Base-by-base conservation (phyloP, 2,113 vertebrate species). In the Puffinus mauretanicus region DNA sequence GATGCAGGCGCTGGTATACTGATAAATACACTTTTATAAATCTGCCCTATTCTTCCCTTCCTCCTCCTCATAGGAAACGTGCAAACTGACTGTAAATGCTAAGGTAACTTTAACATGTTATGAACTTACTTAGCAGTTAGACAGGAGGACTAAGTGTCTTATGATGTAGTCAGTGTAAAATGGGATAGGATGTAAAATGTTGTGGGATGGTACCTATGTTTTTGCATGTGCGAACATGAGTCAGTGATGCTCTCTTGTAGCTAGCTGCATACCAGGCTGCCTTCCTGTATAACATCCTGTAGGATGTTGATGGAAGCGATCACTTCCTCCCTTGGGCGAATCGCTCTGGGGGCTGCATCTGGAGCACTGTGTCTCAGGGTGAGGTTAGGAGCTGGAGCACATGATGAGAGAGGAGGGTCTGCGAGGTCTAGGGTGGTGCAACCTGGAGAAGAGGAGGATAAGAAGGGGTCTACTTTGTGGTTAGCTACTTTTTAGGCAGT, bases 261-360 rank as follows among this genome's bases (percentile, higher is more conserved):
- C 25, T 38, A 60, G 38, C 49, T 1, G 1, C 4, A 0, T 22
- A 17, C n/a, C 40, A 32, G 44, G 17, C 58, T 51, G 57, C 3
- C 7, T 19, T 54, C 65, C 52, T 71, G 11, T 40, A 6, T 34
- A 49, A 30, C 26, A 38, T 38, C 36, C 36, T 38, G 36, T 54
- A 46, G 55, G 42, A 5, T 7, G 42, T 11, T 21, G 60, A 11
- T 70, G 61, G 61, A 47, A 82, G 42, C 11, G 7, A 14, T 22
- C 13, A 0, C 32, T 27, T 42, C 57, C 32, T 32, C 36, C 66
- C 89, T 6, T 12, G 24, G 26, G 26, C 47, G 61, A 42, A 25
- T 19, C 3, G 0, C 58, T 44, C 20, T 21, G 26, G 58, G 38
- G n/a, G 34, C 47, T 38, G 24, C 11, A 5, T 5, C n/a, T 34